phyloP scores from a whole-genome alignment of 2,113 vertebrate species.

The Cichladusa arquata region DNA sequence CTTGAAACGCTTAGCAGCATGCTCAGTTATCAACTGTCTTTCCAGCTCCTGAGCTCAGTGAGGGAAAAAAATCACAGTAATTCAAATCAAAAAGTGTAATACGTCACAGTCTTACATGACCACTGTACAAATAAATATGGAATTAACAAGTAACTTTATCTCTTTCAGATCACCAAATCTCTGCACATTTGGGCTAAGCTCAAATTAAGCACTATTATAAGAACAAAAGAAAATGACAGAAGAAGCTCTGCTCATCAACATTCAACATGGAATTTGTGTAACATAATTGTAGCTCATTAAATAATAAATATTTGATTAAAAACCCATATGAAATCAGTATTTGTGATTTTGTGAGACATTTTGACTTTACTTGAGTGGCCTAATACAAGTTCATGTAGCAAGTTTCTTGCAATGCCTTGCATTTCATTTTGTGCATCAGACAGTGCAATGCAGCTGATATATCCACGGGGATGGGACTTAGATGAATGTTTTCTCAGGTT shows the following conservation, averaged over 20 bases:
- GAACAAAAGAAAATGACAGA: background rate
- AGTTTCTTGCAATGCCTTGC: too few relatives aligned
- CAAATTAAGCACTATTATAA: background rate
- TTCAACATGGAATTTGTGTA: background rate
- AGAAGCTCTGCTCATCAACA: background rate
- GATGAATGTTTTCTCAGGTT: background rate
- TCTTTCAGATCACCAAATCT: slow-evolving; percentile 47
- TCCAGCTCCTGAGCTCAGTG: background rate
- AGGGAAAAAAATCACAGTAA: background rate
- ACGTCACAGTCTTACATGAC: background rate
- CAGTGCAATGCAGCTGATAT: background rate
- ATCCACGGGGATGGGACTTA: background rate
- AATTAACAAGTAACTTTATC: slow-evolving; percentile 21
- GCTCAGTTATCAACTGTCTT: background rate
- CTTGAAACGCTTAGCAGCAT: background rate
- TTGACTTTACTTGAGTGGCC: background rate
- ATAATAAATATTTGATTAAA: slow-evolving; percentile 26
- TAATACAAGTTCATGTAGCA: background rate
- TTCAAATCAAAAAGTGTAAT: background rate
- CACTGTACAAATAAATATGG: background rate
- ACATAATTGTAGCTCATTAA: background rate
- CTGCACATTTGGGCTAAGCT: background rate
- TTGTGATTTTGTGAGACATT: background rate
- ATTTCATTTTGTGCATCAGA: background rate
- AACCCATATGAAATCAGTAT: background rate